A percentile compares a stretch with the other conserved stretches of the same genome.
Conservation (phyloP, 2,113 vertebrate species). For the Vulpes vulpes region DNA sequence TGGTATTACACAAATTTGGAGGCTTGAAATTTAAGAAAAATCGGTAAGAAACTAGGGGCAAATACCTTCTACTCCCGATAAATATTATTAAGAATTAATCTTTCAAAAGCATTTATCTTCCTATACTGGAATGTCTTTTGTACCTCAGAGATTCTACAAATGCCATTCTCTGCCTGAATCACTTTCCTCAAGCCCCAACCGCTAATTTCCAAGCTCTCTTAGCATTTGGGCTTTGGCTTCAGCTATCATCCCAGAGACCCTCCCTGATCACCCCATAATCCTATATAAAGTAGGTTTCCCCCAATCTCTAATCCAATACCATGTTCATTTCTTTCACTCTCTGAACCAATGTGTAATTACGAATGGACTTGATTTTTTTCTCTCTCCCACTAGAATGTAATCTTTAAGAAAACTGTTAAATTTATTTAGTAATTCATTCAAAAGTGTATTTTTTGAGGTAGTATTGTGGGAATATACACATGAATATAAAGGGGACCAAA, state of each 20-base stretch:
- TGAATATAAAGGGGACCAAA: background rate
- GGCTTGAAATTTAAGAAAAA: conserved; percentile 53
- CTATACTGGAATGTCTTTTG: background rate
- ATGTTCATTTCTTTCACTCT: background rate
- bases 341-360: background rate
- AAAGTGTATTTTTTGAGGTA: conserved; percentile 3
- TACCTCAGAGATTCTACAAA: background rate
- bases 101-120: conserved; percentile 1
- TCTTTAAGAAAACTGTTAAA: conserved; percentile 45
- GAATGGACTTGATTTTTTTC: background rate
- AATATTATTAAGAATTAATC: conserved; percentile 32
- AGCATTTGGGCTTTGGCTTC: background rate
- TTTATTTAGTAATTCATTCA: conserved; percentile 1
- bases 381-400: background rate
- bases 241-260: background rate
- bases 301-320: background rate
- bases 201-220: background rate
- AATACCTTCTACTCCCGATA: background rate
- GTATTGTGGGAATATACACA: background rate
- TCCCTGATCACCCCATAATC: background rate
- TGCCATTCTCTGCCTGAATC: conserved; percentile 6
- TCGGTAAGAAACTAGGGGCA: background rate
- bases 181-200: conserved; percentile 1
- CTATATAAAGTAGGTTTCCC: background rate
- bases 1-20: conserved; percentile 43